Conservation (phyloP, 2,888 invertebrate species). For the Macrophya alboannulata region DNA sequence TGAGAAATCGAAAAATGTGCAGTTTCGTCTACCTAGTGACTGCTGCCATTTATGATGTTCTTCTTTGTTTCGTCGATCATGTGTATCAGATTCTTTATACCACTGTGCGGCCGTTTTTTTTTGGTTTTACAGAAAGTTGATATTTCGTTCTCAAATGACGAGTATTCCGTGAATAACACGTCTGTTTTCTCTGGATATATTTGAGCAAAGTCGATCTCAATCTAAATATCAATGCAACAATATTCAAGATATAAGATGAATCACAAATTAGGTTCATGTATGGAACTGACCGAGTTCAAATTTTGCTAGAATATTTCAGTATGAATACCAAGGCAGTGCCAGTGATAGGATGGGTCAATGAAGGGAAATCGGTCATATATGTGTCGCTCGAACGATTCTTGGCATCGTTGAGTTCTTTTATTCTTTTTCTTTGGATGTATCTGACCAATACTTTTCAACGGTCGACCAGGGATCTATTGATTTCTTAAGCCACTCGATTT, state of each 20-base stretch:
- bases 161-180: slow-evolving; percentile 36
- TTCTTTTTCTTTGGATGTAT: slow-evolving; percentile 9
- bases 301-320: slow-evolving; percentile 34
- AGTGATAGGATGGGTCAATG: slow-evolving; percentile 56
- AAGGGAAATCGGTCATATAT: slow-evolving; percentile 57
- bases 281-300: slow-evolving; percentile 29
- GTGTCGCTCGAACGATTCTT: slow-evolving; percentile 52
- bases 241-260: slow-evolving; percentile 21
- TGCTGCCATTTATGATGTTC: slow-evolving; percentile 16
- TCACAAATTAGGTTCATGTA: not conserved
- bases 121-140: slow-evolving; percentile 50
- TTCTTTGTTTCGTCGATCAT: slow-evolving; percentile 16
- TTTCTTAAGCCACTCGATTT: slow-evolving; percentile 30
- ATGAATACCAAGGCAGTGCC: slow-evolving; percentile 47
- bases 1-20: slow-evolving; percentile 15
- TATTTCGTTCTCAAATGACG: slow-evolving; percentile 51
- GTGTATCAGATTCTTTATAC: slow-evolving; percentile 38
- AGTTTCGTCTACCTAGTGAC: slow-evolving; percentile 20
- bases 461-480: slow-evolving; percentile 28
- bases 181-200: slow-evolving; percentile 49
- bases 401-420: slow-evolving; percentile 19
- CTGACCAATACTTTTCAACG: slow-evolving; percentile 33
- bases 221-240: slow-evolving; percentile 51
- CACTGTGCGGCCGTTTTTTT: slow-evolving; percentile 47
- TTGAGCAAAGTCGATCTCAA: slow-evolving; percentile 58